Evolutionary conservation across 2,888 invertebrate species (phyloP).

Genomic region (Microdon myrmicae): DNA sequence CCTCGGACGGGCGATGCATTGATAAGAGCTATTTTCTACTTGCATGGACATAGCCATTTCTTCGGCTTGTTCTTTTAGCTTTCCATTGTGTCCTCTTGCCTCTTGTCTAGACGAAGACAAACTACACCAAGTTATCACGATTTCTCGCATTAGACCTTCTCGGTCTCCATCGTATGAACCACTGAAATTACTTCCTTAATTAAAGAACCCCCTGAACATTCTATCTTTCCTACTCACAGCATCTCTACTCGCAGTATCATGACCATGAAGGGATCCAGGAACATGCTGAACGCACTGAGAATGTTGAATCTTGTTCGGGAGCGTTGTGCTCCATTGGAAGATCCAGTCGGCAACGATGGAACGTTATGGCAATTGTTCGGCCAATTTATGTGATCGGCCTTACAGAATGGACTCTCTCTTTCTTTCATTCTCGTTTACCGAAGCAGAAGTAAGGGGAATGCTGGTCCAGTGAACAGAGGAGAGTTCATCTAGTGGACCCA

Average conservation of each 20-base stretch:
- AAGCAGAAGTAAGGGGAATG: conserved; percentile 51
- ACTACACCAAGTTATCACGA: conserved; percentile 44
- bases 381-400: conserved; percentile 39
- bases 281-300: background rate
- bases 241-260: conserved; percentile 21
- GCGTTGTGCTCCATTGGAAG: no score
- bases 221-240: conserved; percentile 44
- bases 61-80: conserved; percentile 46
- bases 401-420: background rate
- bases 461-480: conserved; percentile 42
- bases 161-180: no score
- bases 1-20: conserved; percentile 18
- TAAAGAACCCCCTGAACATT: conserved; percentile 48
- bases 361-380: conserved; percentile 44
- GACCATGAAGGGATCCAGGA: conserved; percentile 16
- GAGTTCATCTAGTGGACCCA: conserved; percentile 50
- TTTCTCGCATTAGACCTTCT: no score
- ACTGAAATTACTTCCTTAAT: conserved; percentile 50
- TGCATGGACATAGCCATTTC: conserved; percentile 12
- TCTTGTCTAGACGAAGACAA: conserved; percentile 49
- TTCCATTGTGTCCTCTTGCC: conserved; percentile 38
- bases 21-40: conserved; percentile 35
- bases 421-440: conserved; percentile 17
- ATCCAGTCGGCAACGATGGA: conserved; percentile 5
- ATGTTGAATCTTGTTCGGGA: background rate